phyloP scores from a whole-genome alignment of 2,113 vertebrate genomes.

The Gallinago media region DNA sequence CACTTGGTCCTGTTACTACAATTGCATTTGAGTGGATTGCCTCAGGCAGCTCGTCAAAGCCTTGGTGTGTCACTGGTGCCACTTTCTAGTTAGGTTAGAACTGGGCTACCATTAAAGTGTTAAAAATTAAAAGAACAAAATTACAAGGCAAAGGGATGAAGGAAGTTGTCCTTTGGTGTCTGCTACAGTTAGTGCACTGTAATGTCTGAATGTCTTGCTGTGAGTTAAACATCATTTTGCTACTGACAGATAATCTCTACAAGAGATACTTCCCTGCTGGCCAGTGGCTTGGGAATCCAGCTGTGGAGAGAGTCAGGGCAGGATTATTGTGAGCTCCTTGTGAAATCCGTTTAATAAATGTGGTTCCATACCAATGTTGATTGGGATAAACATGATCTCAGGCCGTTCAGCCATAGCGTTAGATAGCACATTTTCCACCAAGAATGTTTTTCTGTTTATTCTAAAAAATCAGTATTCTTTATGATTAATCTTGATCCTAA shows the following conservation, averaged over 20 bases:
- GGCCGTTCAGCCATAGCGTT: neutral
- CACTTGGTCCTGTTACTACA: neutral
- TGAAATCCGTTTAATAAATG: neutral
- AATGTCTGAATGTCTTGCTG: neutral
- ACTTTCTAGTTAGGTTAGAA: neutral
- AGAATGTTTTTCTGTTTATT: neutral
- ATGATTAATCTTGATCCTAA: neutral
- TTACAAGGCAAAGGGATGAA: neutral
- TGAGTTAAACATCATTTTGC: neutral
- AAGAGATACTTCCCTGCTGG: neutral
- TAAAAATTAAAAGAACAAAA: neutral
- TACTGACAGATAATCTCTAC: neutral
- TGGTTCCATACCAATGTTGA: neutral
- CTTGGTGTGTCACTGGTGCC: neutral
- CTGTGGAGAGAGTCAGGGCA: neutral
- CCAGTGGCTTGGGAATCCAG: neutral
- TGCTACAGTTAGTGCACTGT: neutral
- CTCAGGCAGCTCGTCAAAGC: neutral
- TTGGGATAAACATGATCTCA: neutral
- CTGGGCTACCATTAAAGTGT: neutral
- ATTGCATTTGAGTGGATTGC: neutral
- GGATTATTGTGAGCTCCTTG: neutral
- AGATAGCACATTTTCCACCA: neutral
- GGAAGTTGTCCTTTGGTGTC: neutral
- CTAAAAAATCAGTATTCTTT: neutral